Base-by-base conservation (phyloP, 92 coral and sea anemone species). In the Metridium senile region DNA sequence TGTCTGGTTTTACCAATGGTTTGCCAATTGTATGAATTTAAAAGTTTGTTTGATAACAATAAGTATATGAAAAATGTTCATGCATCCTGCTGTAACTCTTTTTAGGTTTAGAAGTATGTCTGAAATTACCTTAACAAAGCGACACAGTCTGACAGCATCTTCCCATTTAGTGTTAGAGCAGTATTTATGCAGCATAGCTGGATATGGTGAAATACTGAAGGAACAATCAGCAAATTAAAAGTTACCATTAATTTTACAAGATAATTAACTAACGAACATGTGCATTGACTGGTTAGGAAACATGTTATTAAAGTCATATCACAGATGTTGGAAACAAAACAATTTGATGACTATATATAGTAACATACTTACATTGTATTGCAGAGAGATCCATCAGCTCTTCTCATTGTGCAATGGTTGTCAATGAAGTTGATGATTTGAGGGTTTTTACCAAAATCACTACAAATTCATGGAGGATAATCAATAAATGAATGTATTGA, bases 401-500 rank as follows among this genome's bases (percentile, higher is more conserved):
- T 84, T 68, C 99, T 87, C 99, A 95, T 87, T 62, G 97, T 89
- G 70, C 99, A 92, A 68, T 92, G 97, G 68, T 95, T 95, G 47
- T 93, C 99, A 66, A 92, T 82, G 66, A 95, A 95, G 84, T 92
- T 95, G 29, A 89, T 76, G 62, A 95, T 92, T 67, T 95, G 96
- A 74, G 99, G 95, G 68, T 89, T 95, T 85, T 95, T 92, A 32
- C 99, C 99, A 81, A 95, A 95, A 33, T 95, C 99, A 78, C 99
- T 95, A 22, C 13, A 39, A 39, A 39, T 4, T 4, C 6, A 39
- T 4, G 13, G 13, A 4, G 49, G 6, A 39, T 4, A 39, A 54
- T 54, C 59, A 54, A 20, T 54, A 54, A 20, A 54, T 21, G 25
- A 9, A 20, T 54, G 20, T 10, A 54, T 3, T 10, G 8, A 39